Evolutionary conservation across 2,888 invertebrate species (phyloP), one percentile per base, ranked within the genome.

Genomic region (Parelbella ahira): DNA sequence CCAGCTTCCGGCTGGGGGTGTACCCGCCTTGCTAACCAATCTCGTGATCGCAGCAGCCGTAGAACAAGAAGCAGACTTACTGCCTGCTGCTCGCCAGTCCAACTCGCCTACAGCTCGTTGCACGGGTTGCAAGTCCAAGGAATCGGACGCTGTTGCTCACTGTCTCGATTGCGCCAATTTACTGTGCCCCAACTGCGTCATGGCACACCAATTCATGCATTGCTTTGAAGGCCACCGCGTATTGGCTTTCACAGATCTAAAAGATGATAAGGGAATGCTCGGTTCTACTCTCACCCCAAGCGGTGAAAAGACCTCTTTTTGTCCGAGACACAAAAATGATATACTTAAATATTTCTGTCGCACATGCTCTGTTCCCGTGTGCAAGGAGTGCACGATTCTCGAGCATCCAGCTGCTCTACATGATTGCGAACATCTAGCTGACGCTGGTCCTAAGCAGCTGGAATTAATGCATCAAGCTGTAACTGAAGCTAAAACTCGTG

Each of bases 121-220:
- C 89, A 98, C 97, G 58, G 97, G 97, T 68, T 99, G 99, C 90
- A 98, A 98, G 84, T 95, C 95, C 56, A 95, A 95, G 74, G 96
- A 97, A 77, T 93, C 95, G 9, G 94, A 94, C 91, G 98, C 98
- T 30, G 96, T 97, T 44, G 97, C 97, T 48, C 94, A 96, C 73
- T 98, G 98, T 83, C 94, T 96, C 67, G 98, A 98, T 80, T 99
- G 99, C 84, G 95, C 95, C 67, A 97, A 97, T 75, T 96, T 95
- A 75, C 91, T 99, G 58, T 99, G 99, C 88, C 93, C 95, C 45
- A 97, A 97, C 79, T 99, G 99, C 91, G 97, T 97, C 65, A 97
- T 97, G 93, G 98, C 98, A 50, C 99, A 99, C 86, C 97, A 98
- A 87, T 97, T 96, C 79, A 98, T 99, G 98, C 97, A 98, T 81